Conservation (phyloP, 92 coral and sea anemone species). For the Bergia puertoricense region DNA sequence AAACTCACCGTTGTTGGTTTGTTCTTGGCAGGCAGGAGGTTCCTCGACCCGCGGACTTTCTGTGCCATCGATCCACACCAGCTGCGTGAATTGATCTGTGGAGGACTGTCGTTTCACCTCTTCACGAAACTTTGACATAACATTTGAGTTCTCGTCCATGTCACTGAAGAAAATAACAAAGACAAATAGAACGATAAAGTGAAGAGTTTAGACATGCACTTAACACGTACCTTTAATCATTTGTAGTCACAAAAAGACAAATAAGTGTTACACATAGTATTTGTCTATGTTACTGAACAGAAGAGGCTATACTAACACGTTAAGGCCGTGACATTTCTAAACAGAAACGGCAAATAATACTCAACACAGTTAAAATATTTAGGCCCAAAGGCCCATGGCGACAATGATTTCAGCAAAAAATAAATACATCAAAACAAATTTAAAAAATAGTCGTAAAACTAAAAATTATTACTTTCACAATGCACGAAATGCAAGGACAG, state of each 20-base stretch:
- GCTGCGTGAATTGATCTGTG: constrained; percentile 84
- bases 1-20: constrained; percentile 11
- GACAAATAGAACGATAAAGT: not conserved
- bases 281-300: not conserved
- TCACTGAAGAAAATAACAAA: constrained; percentile 34
- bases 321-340: not conserved
- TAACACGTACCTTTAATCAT: not conserved
- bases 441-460: too few relatives aligned
- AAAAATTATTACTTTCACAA: too few relatives aligned
- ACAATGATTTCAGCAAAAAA: too few relatives aligned
- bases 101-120: constrained; percentile 63
- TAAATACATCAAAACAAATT: too few relatives aligned
- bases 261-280: not conserved
- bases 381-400: too few relatives aligned
- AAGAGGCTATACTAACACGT: not conserved
- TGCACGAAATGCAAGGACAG: too few relatives aligned
- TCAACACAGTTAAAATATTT: too few relatives aligned
- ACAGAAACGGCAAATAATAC: too few relatives aligned
- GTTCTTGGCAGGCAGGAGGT: constrained; percentile 20
- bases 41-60: constrained; percentile 69
- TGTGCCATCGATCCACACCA: constrained; percentile 98
- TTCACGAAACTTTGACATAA: constrained; percentile 6
- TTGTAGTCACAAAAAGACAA: not conserved
- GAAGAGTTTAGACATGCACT: not conserved
- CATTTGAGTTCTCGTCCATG: constrained; percentile 35